A percentile compares a stretch with the other conserved stretches of the same genome.
These are phyloP conservation scores for Benthosema pterotum DNA, from an alignment of 2,797 vertebrate genomes.

Conservation along the genomic window DNA sequence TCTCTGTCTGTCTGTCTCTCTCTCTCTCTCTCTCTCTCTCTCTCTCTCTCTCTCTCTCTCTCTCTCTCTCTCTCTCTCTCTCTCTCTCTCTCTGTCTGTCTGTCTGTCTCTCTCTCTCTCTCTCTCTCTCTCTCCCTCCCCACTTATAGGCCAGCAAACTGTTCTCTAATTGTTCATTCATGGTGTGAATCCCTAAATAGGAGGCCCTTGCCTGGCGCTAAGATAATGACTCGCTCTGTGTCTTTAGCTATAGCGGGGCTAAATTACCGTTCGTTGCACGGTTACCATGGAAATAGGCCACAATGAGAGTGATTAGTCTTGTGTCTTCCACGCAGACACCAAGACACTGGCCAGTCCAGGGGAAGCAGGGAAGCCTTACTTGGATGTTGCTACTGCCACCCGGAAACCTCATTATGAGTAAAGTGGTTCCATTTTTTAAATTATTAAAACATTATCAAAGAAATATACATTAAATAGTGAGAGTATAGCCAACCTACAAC, in stretches of 20 bases:
- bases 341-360: constrained; percentile 55
- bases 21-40: too few relatives aligned
- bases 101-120: constrained; percentile 1
- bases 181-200: constrained; percentile 81
- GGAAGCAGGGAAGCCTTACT: constrained; percentile 39
- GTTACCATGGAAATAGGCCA: constrained; percentile 81
- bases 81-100: too few relatives aligned
- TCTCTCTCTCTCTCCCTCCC: constrained; percentile 32
- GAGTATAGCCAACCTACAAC: too few relatives aligned
- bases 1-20: too few relatives aligned
- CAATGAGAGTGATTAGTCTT: constrained; percentile 76
- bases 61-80: too few relatives aligned
- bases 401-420: too few relatives aligned
- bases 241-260: constrained; percentile 77
- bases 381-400: constrained; percentile 4
- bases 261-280: constrained; percentile 77
- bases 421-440: too few relatives aligned
- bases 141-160: constrained; percentile 62
- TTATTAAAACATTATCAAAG: too few relatives aligned
- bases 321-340: constrained; percentile 63
- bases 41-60: too few relatives aligned
- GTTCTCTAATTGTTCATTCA: constrained; percentile 82
- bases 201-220: constrained; percentile 70
- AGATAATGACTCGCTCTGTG: constrained; percentile 77
- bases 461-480: too few relatives aligned